These are phyloP conservation scores for Empis stercorea DNA, from an alignment of 2,888 invertebrate genomes.

Conservation along the genomic window DNA sequence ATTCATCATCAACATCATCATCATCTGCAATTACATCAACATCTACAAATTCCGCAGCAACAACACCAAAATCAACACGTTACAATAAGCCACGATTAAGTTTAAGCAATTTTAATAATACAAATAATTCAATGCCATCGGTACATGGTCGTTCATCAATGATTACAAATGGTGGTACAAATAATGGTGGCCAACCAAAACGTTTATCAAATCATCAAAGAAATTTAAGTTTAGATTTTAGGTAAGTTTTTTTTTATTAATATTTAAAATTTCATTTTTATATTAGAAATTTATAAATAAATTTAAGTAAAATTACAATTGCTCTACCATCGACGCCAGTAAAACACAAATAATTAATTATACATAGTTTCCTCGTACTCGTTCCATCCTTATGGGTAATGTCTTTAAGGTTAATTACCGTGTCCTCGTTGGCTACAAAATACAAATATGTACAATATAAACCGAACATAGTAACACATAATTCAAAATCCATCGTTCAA, in stretches of 20 bases:
- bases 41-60: conserved; percentile 27
- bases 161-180: conserved; percentile 12
- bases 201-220: conserved; percentile 56
- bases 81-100: conserved; percentile 33
- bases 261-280: no score
- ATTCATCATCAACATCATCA: conserved; percentile 24
- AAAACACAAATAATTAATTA: no score
- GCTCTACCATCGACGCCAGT: no score
- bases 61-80: conserved; percentile 31
- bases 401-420: no score
- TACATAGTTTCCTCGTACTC: no score
- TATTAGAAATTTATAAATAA: no score
- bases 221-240: conserved; percentile 80
- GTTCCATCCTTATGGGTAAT: no score
- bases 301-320: no score
- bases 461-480: no score
- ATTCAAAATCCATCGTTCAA: no score
- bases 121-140: conserved; percentile 31
- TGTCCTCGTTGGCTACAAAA: no score
- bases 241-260: conserved; percentile 39
- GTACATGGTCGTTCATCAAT: conserved; percentile 31
- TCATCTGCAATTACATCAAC: conserved; percentile 20
- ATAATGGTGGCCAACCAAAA: conserved; percentile 23
- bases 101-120: conserved; percentile 27
- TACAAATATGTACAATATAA: no score